Conservation (phyloP, 2,113 vertebrate species). For the Rana temporaria region DNA sequence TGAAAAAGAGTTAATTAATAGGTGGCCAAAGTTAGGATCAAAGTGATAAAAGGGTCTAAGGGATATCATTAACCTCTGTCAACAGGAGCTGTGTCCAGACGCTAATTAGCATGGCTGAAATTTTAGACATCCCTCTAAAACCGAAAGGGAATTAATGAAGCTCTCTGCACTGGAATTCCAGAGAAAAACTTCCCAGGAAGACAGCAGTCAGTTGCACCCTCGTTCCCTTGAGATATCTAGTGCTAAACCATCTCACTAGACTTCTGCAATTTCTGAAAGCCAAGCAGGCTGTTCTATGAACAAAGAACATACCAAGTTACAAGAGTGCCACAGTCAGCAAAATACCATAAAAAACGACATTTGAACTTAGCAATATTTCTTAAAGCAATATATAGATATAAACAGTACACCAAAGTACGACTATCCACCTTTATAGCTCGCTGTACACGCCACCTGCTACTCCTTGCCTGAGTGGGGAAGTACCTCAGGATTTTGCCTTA, state of each 20-base stretch:
- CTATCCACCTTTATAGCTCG: too few species aligned
- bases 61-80: constrained; percentile 52
- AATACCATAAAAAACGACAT: too few species aligned
- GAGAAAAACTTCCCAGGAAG: not conserved
- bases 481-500: too few species aligned
- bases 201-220: constrained; percentile 15
- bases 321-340: too few species aligned
- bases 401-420: too few species aligned
- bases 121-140: constrained; percentile 42
- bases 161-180: constrained; percentile 32
- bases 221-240: not conserved
- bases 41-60: constrained; percentile 36
- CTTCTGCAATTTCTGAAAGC: not conserved
- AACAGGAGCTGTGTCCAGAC: constrained; percentile 29
- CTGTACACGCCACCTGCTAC: too few species aligned
- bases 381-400: too few species aligned
- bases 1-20: constrained; percentile 37
- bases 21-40: constrained; percentile 29
- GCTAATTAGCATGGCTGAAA: constrained; percentile 52
- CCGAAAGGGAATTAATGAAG: constrained; percentile 39
- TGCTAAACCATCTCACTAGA: not conserved
- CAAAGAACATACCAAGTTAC: too few species aligned
- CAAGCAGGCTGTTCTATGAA: too few species aligned
- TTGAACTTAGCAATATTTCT: too few species aligned
- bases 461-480: too few species aligned